These are phyloP conservation scores for Hydropsyche tenuis DNA, from an alignment of 1,140 invertebrate genomes.

Conservation along the genomic window DNA sequence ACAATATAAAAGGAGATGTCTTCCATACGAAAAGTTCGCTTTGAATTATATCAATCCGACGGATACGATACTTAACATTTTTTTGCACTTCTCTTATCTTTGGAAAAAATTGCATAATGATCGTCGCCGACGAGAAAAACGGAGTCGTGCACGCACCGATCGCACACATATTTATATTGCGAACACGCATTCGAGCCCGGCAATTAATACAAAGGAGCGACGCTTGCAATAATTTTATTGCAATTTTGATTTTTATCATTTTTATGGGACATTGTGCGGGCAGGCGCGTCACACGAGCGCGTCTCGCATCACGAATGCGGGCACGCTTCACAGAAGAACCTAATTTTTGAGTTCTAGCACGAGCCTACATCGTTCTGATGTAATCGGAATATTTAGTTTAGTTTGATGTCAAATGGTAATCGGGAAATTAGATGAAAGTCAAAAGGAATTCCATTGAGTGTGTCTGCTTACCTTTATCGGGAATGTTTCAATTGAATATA, in stretches of 20 bases:
- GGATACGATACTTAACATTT: neutral
- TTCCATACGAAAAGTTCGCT: neutral
- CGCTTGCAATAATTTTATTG: constrained; percentile 43
- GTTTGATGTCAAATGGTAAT: no score
- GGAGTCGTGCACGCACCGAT: constrained; percentile 1
- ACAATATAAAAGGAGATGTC: neutral
- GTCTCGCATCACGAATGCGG: constrained; percentile 26
- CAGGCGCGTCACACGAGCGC: constrained; percentile 33
- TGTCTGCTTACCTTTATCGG: no score
- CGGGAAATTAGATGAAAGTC: no score
- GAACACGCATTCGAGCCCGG: neutral
- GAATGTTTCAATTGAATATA: no score
- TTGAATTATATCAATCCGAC: neutral
- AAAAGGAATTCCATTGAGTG: no score
- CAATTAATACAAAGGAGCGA: constrained; percentile 39
- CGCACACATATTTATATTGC: neutral
- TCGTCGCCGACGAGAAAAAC: neutral
- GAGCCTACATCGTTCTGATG: constrained; percentile 8
- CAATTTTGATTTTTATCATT: constrained; percentile 46
- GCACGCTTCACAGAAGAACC: constrained; percentile 36
- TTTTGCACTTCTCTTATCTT: neutral
- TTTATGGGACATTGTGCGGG: constrained; percentile 47
- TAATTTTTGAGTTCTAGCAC: constrained; percentile 24
- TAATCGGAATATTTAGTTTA: no score
- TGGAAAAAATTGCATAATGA: neutral